phyloP scores from a whole-genome alignment of 1,140 invertebrate species.

The Drosophila pachea region DNA sequence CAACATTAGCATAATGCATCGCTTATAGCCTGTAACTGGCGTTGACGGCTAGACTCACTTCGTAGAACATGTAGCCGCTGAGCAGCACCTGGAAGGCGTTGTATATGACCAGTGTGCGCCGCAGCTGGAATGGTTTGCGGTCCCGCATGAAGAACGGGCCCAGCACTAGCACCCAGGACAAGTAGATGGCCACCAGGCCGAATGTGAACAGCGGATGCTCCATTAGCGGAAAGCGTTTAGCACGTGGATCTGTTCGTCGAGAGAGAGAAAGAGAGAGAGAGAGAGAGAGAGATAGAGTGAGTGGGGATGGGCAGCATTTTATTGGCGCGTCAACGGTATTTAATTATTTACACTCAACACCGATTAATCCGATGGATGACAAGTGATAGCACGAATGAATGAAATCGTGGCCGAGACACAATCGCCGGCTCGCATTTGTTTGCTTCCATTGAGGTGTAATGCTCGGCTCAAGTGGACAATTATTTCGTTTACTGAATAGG shows the following conservation, averaged over 20 bases:
- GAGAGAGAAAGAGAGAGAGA: constrained; percentile 50
- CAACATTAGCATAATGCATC: background rate
- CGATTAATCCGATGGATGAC: constrained; percentile 34
- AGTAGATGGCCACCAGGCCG: constrained; percentile 88
- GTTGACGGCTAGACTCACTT: constrained; percentile 82
- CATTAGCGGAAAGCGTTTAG: constrained; percentile 94
- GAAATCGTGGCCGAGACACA: constrained; percentile 58
- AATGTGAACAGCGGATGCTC: constrained; percentile 92
- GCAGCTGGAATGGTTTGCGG: constrained; percentile 90
- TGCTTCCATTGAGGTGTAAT: constrained; percentile 19
- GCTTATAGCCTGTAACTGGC: background rate
- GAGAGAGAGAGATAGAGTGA: background rate
- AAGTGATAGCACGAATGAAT: constrained; percentile 45
- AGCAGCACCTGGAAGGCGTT: constrained; percentile 93
- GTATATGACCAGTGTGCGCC: constrained; percentile 89
- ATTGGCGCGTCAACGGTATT: constrained; percentile 41
- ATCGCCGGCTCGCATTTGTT: constrained; percentile 36
- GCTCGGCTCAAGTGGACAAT: constrained; percentile 21
- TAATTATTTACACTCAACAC: constrained; percentile 45
- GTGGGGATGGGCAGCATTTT: background rate
- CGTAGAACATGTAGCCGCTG: constrained; percentile 92
- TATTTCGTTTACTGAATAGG: constrained; percentile 20
- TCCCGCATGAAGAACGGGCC: constrained; percentile 94
- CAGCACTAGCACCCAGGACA: constrained; percentile 88
- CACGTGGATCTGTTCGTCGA: constrained; percentile 86